Evolutionary conservation across 2,797 vertebrate genomes (phyloP), one percentile per base, ranked within the genome.

Genomic region (Salmo trutta): DNA sequence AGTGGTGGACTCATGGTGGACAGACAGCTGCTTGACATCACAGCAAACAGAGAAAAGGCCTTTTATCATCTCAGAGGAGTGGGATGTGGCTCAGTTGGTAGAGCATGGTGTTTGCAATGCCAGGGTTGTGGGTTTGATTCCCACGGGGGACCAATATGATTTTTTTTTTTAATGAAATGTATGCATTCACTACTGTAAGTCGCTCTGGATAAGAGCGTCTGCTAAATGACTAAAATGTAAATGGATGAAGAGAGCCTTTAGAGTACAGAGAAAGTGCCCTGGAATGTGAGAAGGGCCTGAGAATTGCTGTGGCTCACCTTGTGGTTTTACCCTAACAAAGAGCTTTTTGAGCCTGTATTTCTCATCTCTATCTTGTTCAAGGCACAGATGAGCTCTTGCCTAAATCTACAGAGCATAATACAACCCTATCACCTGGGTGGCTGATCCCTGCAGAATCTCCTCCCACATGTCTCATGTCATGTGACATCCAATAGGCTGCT

Each of bases 261-360:
- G 47, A 24, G 10, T 36, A 19, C 52, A 56, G 53, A 27, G 33
- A 51, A 27, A 62, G 54, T 66, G 16, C 33, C 56, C 53, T 84
- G 82, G 88, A 88, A 93, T 89, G 77, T 90, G 62, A 74, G 81
- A 85, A 3, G 79, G 86, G 83, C 66, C 64, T 89, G 88, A 90
- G 89, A 92, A 87, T 66, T 81, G 66, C 70, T 75, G 27, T 70
- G 56, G 8, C 64, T 69, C 14, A 68, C 74, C 73, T 17, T 2
- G 74, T 27, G 67, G 75, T 79, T 82, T 76, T 77, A 17, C 69
- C 33, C 75, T 41, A 73, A 88, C 88, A 89, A 86, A 84, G 83
- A 77, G 77, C 71, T 78, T 73, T 77, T 75, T 76, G 74, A 81
- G 79, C 77, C 54, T 33, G 59, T 56, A 51, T 53, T 21, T 72